Base-by-base conservation (phyloP, 1,140 invertebrate genomes). In the Copidosoma floridanum region DNA sequence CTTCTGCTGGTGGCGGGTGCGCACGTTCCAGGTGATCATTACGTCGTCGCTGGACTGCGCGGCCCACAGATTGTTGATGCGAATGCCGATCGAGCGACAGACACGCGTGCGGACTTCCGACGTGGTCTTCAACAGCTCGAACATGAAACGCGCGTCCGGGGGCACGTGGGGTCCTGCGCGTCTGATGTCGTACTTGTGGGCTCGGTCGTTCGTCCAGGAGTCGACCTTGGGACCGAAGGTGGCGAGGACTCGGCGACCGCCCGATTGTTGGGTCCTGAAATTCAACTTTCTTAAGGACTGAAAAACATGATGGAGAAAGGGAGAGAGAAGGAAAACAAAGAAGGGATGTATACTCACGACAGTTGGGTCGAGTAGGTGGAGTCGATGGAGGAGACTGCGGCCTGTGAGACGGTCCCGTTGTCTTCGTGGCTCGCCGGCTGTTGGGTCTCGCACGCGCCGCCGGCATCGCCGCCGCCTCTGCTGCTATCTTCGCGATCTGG, bases 51-150 rank as follows among this genome's bases (percentile, higher is more conserved):
- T 57, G 2, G 59, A 54, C 5, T 61, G 47, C 73, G 74, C 75
- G 24, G 53, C 44, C 61, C 61, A 63, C 5, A 46, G 1, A 0
- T 1, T 3, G 3, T 26, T 52, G 1, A 63, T 37, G 61, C 46
- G 50, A 63, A 73, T 5, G 73, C 78, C 78, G 24, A 83, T 70
- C n/a, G 71, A 71, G 27, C 75, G 69, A 58, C 84, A 82, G n/a
- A 71, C 62, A 11, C 75, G 69, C 52, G 81, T 78, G 7, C 85
- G 63, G 21, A 78, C 23, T 69, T 51, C 70, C 44, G 26, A 77
- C 76, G 61, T 82, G 78, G 21, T 82, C 80, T 12, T 68, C 0
- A 84, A 53, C 56, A 84, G 78, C 53, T 86, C 83, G 62, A 83
- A 87, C 83, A 87, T 86, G 64, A 77, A 76, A 0, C 52, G 52